Evolutionary conservation across 2,113 vertebrate species (phyloP), one percentile per base, ranked within the genome.

Genomic region (Origma solitaria): DNA sequence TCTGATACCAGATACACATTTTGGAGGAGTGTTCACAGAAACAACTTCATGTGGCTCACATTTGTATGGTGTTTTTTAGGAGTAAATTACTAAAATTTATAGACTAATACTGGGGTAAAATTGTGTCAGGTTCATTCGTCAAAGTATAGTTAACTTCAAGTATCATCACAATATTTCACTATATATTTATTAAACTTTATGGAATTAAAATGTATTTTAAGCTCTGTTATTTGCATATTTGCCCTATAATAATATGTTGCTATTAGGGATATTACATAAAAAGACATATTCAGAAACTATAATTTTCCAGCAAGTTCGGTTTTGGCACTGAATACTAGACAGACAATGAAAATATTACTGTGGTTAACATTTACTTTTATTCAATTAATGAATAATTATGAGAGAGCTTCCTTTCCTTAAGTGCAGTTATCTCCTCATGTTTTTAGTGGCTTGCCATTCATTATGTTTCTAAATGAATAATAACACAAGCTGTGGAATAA

Each of bases 381-480:
- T 95, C 82, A 47, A 80, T 96, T 97, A 97, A 90, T 96, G 95
- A 96, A 86, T 97, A 96, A 97, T 97, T 97, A 96, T 86, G 86
- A 70, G 61, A 83, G 61, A 84, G 80, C 92, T 94, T 97, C 71
- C 66, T 94, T 96, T 96, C 58, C 37, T 72, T 89, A 78, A 95
- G 88, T 90, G 38, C 54, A 44, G 70, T 94, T 96, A 94, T 86
- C 92, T 87, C 57, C 60, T 92, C 17, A 8, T 85, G 83, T 90
- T 90, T 96, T 96, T 91, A 94, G 69, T 96, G 73, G 57, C 76
- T 96, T 95, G 84, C 50, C 38, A 22, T 95, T 97, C 77, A 79
- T 96, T 86, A 88, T 97, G 72, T 88, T 44, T 94, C 87, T 83
- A 90, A 95, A 91, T 95, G 42, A 96, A 85, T 86, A 88, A 60